Conservation (phyloP, 1,140 invertebrate genomes). For the Ceratoteleas bidentatus region DNA sequence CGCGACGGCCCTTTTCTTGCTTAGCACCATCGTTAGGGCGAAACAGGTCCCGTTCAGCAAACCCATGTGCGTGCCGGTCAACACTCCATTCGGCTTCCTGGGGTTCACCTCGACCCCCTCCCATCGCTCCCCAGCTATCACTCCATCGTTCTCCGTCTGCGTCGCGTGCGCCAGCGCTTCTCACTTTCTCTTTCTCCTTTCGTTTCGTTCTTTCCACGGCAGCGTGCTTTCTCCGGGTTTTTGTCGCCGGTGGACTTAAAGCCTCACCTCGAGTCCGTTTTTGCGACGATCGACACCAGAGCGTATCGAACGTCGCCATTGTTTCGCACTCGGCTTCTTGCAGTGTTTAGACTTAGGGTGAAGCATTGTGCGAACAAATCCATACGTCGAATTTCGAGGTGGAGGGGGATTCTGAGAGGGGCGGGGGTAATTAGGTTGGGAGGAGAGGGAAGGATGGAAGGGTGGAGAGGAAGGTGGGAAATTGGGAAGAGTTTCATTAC, state of each 20-base stretch:
- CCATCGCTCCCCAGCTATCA: not conserved
- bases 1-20: slow-evolving; percentile 54
- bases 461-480: not conserved
- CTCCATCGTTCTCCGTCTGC: not conserved
- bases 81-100: slow-evolving; percentile 44
- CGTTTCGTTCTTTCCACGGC: not conserved
- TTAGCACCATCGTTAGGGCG: slow-evolving; percentile 48
- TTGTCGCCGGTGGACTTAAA: slow-evolving; percentile 18
- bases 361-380: slow-evolving; percentile 51
- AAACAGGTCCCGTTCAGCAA: slow-evolving; percentile 64
- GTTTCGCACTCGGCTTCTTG: slow-evolving; percentile 29
- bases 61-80: slow-evolving; percentile 63
- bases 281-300: slow-evolving; percentile 24
- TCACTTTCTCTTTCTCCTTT: slow-evolving; percentile 27
- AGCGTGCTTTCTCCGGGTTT: not conserved
- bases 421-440: slow-evolving; percentile 43
- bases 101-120: slow-evolving; percentile 15
- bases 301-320: slow-evolving; percentile 46
- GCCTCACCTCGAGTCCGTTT: slow-evolving; percentile 6
- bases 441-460: slow-evolving; percentile 33
- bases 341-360: slow-evolving; percentile 30
- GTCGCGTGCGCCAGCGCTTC: slow-evolving; percentile 9
- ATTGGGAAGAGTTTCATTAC: slow-evolving; percentile 1
- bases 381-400: slow-evolving; percentile 51
- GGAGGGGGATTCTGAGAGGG: slow-evolving; percentile 24